Percentiles rank a stretch among this genome's conserved stretches.
Evolutionary conservation across 2,113 vertebrate genomes (phyloP).

Genomic region (Ahaetulla prasina): DNA sequence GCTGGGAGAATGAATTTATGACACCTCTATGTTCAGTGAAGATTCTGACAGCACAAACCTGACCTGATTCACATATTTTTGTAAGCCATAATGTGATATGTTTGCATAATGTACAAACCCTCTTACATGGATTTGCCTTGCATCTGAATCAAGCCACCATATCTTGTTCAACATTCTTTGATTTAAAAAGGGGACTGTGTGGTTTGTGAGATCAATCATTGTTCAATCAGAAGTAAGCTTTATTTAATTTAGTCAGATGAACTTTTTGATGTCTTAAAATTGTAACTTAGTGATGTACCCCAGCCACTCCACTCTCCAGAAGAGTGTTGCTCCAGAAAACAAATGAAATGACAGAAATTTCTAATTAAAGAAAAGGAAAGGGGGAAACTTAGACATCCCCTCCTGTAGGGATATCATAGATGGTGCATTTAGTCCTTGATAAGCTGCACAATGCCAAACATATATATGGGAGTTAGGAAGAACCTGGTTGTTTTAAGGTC

Average conservation of each 20-base stretch:
- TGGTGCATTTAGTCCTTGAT: too few relatives aligned
- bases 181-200: neutral
- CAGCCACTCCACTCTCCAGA: neutral
- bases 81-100: neutral
- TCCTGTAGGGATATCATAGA: neutral
- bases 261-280: neutral
- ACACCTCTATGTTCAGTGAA: neutral
- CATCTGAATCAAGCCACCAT: neutral
- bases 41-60: neutral
- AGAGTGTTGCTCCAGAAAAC: neutral
- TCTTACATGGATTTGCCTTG: neutral
- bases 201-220: neutral
- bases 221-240: neutral
- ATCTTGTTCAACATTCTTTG: neutral
- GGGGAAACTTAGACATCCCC: neutral
- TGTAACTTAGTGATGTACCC: neutral
- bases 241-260: neutral
- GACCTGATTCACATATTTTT: neutral
- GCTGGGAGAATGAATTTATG: neutral
- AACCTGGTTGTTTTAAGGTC: neutral
- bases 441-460: neutral
- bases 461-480: neutral
- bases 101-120: neutral
- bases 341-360: neutral
- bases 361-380: neutral